Evolutionary conservation across 2,113 vertebrate genomes (phyloP).

Genomic region (Podarcis muralis): DNA sequence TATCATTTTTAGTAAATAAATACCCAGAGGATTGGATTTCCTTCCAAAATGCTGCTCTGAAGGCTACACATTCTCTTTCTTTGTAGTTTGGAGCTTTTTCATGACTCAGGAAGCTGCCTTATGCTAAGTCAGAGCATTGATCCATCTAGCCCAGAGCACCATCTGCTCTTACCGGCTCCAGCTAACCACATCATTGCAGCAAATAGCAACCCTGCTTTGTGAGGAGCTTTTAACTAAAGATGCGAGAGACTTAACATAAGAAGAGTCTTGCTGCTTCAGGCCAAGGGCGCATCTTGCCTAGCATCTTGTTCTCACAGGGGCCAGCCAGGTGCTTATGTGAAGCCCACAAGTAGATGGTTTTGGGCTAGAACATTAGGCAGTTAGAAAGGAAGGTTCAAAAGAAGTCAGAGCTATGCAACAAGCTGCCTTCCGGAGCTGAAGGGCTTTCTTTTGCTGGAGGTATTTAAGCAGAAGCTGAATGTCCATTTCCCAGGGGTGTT

Average conservation of each 20-base stretch:
- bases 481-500: no score
- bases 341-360: no score
- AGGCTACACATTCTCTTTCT: not conserved
- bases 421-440: no score
- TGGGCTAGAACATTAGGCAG: no score
- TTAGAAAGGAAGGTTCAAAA: no score
- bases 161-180: not conserved
- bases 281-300: not conserved
- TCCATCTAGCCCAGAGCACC: not conserved
- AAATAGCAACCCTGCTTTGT: not conserved
- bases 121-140: not conserved
- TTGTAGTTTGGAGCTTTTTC: not conserved
- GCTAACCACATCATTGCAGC: not conserved
- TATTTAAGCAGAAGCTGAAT: no score
- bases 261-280: not conserved
- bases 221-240: not conserved
- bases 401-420: no score
- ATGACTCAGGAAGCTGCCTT: not conserved
- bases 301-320: no score
- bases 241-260: not conserved
- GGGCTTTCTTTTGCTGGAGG: no score
- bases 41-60: not conserved
- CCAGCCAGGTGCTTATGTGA: no score
- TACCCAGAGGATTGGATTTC: not conserved
- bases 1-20: not conserved